Evolutionary conservation across 2,888 invertebrate genomes (phyloP), one percentile per base, ranked within the genome.

Genomic region (Zygogramma bicolorata): DNA sequence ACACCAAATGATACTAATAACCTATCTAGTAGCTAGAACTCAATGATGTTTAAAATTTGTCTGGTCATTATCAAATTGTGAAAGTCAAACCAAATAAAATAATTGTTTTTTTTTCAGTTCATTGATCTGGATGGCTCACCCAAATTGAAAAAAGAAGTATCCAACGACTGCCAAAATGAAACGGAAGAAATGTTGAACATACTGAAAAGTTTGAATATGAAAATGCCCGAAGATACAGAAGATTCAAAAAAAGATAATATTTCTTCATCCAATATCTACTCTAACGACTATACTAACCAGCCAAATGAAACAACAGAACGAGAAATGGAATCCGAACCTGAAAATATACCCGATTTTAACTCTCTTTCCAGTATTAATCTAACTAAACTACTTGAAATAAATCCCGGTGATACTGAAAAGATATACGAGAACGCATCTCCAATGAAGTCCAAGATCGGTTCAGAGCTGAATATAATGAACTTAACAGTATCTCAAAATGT

Each of bases 171-270:
- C 40, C 62, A 70, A 5, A 71, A 77, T 57, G 73, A 75, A 27
- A 77, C 77, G 1, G 71, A 75, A 22, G 70, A 42, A 15, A 71
- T 77, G 46, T 34, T 77, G 34, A 75, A 77, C 42, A 40, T 63
- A 0, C 68, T 77, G 13, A 68, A 60, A 46, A 42, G 68, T 7
- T 61, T 74, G 38, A 65, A 75, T 27, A 59, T 68, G 31, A 49
- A 58, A 10, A 25, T 34, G 27, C 59, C 59, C 3, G 59, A 69
- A 58, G 63, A 69, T 3, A 18, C 25, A 0, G 63, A 63, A 0
- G 7, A n/a, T 10, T 25, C 29, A 13, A 53, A 53, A 3, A 53
- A 53, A 25, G 22, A 53, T 53, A n/a, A n/a, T n/a, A n/a, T n/a
- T n/a, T n/a, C n/a, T n/a, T n/a, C n/a, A n/a, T n/a, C n/a, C n/a